Base-by-base conservation (phyloP, 2,888 invertebrate species). In the Campoplex nolae region DNA sequence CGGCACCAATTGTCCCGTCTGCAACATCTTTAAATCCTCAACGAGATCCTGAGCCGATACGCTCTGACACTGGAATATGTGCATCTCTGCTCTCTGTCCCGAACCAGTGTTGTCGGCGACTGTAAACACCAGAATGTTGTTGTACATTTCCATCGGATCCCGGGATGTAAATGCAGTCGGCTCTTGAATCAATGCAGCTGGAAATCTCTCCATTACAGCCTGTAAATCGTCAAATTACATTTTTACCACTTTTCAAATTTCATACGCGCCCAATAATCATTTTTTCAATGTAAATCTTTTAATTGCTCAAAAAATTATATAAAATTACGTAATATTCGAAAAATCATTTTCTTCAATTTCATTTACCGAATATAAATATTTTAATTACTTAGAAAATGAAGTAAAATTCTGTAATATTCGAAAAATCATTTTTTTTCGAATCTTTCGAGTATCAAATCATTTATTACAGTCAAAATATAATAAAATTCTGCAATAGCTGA, bases 121-220 rank as follows among this genome's bases (percentile, higher is more conserved):
- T 90, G 99, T 98, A 95, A 99, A 99, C 51, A 99, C 98, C 92
- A 99, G 96, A 93, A 99, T 98, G 95, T 99, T 99, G 95, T 99
- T 99, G 96, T 99, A 99, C 93, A 99, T 97, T 95, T 99, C 99
- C 95, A 98, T 98, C 7, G 98, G 98, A 95, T 99, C 99, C 78
- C 98, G 97, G 88, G 98, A 98, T 76, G 98, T 98, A 95, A 99
- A 99, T n/a, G 99, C 99, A 11, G 99, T 99, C 2, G 99, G 99
- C 89, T 99, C 98, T 94, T 98, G 97, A 89, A 99, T 98, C 93
- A 98, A 96, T 74, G 97, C 96, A 56, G 98, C 97, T 0, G 99
- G 98, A 95, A 99, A 99, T 89, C 98, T 96, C 95, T 99, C 99
- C 96, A 99, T 98, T 89, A 99, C 97, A 89, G 98, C 98, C 98